Percentiles rank a stretch among this genome's conserved stretches.
Conservation (phyloP, 1,140 invertebrate genomes). For the Pseudomyrmex cubaensis region DNA sequence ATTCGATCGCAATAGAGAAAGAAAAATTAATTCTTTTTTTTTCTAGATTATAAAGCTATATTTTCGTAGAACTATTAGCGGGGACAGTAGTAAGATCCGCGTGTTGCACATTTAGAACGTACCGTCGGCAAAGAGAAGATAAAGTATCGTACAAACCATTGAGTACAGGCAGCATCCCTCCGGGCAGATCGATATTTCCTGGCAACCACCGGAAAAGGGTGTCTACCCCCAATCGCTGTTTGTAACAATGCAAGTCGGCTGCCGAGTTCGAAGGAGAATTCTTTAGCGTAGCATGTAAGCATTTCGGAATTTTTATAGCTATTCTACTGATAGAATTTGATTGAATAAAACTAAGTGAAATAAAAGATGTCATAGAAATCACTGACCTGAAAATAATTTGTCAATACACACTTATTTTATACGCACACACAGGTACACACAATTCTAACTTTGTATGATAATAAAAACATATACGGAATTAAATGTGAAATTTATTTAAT, state of each 20-base stretch:
- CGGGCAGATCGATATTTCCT: conserved; percentile 81
- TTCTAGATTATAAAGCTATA: conserved; percentile 15
- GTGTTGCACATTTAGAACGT: conserved; percentile 68
- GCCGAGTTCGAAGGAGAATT: conserved; percentile 3
- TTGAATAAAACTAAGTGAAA: not conserved
- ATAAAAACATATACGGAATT: too few relatives aligned
- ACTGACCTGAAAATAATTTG: not conserved
- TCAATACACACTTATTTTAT: too few relatives aligned
- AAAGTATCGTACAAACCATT: conserved; percentile 71
- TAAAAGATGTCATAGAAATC: not conserved
- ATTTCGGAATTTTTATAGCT: not conserved
- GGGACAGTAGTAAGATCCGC: conserved; percentile 67
- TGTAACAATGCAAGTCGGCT: conserved; percentile 79
- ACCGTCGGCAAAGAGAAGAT: conserved; percentile 65
- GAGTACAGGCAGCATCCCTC: conserved; percentile 74
- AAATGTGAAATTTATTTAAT: too few relatives aligned
- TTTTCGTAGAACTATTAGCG: not conserved
- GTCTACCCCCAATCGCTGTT: conserved; percentile 73
- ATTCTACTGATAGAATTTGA: not conserved
- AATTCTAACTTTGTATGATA: too few relatives aligned
- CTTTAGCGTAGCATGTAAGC: not conserved
- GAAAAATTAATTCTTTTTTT: not conserved
- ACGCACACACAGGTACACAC: too few relatives aligned
- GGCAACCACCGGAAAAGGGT: conserved; percentile 79
- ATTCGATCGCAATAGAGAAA: not conserved